These are phyloP conservation scores for Lobophora halterata DNA, from an alignment of 2,888 invertebrate species.

Conservation along the genomic window DNA sequence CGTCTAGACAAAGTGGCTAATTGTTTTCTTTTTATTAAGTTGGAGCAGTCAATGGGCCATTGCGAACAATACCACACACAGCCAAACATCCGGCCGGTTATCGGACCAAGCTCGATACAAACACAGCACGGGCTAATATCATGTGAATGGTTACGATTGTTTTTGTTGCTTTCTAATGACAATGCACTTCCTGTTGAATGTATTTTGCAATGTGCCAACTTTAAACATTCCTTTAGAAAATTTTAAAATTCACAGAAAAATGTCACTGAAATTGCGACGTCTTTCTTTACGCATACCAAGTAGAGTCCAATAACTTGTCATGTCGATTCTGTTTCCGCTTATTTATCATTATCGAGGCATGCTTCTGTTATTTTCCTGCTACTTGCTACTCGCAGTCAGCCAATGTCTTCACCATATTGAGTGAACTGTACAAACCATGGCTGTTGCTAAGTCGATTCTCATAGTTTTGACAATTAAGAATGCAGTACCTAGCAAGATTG, in stretches of 20 bases:
- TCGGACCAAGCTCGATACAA: constrained; percentile 60
- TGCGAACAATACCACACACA: constrained; percentile 66
- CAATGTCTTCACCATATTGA: constrained; percentile 25
- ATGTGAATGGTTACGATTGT: constrained; percentile 50
- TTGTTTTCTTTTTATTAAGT: constrained; percentile 28
- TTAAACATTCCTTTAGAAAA: constrained; percentile 9
- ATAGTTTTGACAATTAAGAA: constrained; percentile 18
- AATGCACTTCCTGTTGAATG: constrained; percentile 22
- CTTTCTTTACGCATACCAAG: constrained; percentile 17
- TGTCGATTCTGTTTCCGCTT: constrained; percentile 27
- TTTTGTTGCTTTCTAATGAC: constrained; percentile 37
- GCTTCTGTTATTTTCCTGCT: constrained; percentile 27
- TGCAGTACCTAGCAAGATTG: constrained; percentile 23
- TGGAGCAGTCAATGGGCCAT: constrained; percentile 38
- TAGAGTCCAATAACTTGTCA: constrained; percentile 9
- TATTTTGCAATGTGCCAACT: constrained; percentile 19
- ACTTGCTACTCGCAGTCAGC: constrained; percentile 18
- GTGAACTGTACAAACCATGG: background rate
- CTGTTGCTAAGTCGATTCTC: constrained; percentile 14
- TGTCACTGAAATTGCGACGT: constrained; percentile 2
- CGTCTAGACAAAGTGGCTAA: constrained; percentile 27
- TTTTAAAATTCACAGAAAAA: constrained; percentile 12
- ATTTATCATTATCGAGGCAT: constrained; percentile 24
- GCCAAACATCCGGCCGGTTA: constrained; percentile 72
- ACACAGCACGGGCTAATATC: constrained; percentile 49